These are phyloP conservation scores for Daubentonia madagascariensis DNA, from an alignment of 2,113 vertebrate genomes.

Conservation along the genomic window DNA sequence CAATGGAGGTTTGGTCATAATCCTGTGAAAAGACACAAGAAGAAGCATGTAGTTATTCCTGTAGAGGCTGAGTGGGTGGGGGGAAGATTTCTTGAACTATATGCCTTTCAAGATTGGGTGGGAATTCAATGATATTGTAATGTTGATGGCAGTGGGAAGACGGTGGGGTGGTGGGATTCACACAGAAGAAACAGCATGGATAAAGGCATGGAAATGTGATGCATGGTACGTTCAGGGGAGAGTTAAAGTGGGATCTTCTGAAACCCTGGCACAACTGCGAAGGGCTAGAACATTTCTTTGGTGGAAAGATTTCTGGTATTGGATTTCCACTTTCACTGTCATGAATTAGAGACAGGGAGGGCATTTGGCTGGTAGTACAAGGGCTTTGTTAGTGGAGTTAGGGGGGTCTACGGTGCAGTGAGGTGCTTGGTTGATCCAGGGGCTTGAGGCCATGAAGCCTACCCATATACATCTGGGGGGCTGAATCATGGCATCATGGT, in stretches of 20 bases:
- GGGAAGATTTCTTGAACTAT: neutral
- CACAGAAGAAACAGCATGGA: neutral
- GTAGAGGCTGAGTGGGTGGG: neutral
- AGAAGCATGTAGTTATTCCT: neutral
- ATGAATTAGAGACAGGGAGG: neutral
- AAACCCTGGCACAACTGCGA: neutral
- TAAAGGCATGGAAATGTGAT: neutral
- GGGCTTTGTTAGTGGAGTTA: neutral
- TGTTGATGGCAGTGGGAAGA: neutral
- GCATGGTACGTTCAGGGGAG: neutral
- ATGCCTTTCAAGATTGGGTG: neutral
- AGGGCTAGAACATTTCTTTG: neutral
- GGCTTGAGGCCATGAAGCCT: neutral
- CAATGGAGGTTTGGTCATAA: neutral
- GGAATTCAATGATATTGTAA: neutral
- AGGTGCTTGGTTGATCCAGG: neutral
- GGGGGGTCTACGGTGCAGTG: neutral
- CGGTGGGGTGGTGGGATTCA: neutral
- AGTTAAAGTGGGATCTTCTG: neutral
- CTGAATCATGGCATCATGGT: neutral
- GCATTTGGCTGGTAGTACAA: neutral
- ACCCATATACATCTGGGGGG: neutral
- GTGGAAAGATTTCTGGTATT: neutral
- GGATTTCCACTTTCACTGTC: neutral
- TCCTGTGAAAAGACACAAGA: neutral